phyloP scores from a whole-genome alignment of 2,797 vertebrate species.

The Alauda arvensis region DNA sequence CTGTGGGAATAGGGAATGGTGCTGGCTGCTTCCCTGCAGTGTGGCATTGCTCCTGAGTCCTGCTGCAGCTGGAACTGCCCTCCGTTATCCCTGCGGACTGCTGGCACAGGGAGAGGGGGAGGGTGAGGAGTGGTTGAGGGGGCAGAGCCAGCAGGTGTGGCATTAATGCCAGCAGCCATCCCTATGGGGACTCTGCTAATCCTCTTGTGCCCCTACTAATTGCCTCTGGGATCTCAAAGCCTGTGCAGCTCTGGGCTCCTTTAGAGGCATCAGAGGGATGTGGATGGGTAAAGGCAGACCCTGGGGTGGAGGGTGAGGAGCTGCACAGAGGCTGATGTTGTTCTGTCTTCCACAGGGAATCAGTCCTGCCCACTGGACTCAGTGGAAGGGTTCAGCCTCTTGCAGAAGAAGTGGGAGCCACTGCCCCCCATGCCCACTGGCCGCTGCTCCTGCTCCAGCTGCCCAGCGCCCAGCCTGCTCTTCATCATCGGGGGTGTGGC shows the following conservation, averaged over 20 bases:
- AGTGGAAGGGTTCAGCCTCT: constrained; percentile 88
- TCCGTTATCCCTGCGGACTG: not conserved
- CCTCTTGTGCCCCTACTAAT: not conserved
- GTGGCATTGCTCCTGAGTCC: not conserved
- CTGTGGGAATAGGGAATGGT: not conserved
- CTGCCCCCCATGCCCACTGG: constrained; percentile 86
- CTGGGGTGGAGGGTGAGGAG: fast-evolving
- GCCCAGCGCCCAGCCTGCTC: constrained; percentile 79
- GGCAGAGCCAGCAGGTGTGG: not conserved
- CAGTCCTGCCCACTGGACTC: constrained; percentile 88
- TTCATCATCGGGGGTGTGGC: constrained; percentile 91
- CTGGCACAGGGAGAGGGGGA: fast-evolving
- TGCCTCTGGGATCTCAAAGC: not conserved
- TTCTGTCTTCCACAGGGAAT: constrained; percentile 78
- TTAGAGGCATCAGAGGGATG: not conserved
- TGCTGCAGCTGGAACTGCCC: not conserved
- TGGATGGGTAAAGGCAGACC: not conserved
- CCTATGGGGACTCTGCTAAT: not conserved
- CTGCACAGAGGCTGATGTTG: fast-evolving
- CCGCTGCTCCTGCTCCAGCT: constrained; percentile 89
- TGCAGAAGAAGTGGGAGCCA: constrained; percentile 87
- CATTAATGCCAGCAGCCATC: not conserved
- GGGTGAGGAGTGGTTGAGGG: not conserved
- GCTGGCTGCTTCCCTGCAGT: not conserved
- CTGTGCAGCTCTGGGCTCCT: not conserved